Percentiles rank a stretch among this genome's conserved stretches.
These are phyloP conservation scores for Indicator indicator DNA, from an alignment of 2,113 vertebrate genomes.

Conservation along the genomic window DNA sequence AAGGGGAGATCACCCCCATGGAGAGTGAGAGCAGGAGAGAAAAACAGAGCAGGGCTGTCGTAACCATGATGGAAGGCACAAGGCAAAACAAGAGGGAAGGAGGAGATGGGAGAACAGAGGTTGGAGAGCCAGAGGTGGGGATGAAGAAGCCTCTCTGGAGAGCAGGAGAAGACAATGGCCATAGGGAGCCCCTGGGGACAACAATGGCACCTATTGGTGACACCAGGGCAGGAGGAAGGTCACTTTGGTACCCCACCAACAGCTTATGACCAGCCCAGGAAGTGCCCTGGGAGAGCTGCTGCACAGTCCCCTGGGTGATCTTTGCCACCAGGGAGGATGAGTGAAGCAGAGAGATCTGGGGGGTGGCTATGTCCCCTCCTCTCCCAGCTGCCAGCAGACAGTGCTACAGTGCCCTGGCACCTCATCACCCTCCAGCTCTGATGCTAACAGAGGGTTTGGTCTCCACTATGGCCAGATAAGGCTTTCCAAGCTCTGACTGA, in stretches of 20 bases:
- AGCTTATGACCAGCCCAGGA: neutral
- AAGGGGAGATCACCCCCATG: neutral
- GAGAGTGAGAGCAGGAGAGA: neutral
- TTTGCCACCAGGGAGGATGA: neutral
- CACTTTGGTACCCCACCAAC: neutral
- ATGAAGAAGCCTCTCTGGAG: neutral
- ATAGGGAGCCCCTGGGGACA: neutral
- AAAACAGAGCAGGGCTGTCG: neutral
- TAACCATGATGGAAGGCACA: neutral
- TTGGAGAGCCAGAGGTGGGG: neutral
- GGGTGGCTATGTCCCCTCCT: neutral
- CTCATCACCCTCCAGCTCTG: neutral
- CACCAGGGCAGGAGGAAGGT: neutral
- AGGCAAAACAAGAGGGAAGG: neutral
- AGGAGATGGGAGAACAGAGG: too few relatives aligned
- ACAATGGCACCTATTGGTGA: neutral
- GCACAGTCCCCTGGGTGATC: neutral
- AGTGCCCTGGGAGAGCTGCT: neutral
- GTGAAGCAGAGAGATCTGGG: neutral
- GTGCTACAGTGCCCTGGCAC: fast-evolving
- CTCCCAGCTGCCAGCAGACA: neutral
- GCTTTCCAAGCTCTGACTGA: neutral
- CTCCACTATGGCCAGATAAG: neutral
- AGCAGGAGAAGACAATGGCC: neutral
- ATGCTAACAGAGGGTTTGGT: neutral